Evolutionary conservation across 2,797 vertebrate genomes (phyloP).

Genomic region (Tachyglossus aculeatus): DNA sequence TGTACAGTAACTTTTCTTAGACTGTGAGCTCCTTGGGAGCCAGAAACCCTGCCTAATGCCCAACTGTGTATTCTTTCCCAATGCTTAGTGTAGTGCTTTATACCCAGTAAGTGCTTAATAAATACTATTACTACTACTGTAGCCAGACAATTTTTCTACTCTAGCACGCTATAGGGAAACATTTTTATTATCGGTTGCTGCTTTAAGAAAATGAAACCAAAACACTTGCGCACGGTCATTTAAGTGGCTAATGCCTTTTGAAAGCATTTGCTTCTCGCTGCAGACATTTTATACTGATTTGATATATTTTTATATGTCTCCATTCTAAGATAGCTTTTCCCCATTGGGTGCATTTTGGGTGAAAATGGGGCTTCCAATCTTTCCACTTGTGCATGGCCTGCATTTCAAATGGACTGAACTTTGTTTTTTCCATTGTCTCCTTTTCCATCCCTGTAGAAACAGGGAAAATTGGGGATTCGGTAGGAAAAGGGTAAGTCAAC

Average conservation of each 20-base stretch:
- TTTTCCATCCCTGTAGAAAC: not conserved
- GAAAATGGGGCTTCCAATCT: not conserved
- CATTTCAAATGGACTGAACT: not conserved
- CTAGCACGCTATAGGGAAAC: too few relatives aligned
- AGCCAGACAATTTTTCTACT: too few relatives aligned
- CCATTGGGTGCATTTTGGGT: not conserved
- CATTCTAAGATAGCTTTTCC: not conserved
- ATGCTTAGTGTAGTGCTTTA: too few relatives aligned
- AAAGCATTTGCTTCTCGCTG: not conserved
- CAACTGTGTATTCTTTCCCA: too few relatives aligned
- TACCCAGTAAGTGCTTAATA: too few relatives aligned
- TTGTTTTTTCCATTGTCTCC: not conserved
- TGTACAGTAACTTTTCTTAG: not conserved
- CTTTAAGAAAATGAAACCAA: too few relatives aligned
- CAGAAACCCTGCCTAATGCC: too few relatives aligned
- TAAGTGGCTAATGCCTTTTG: too few relatives aligned
- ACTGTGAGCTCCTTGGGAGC: too few relatives aligned
- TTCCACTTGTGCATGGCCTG: not conserved
- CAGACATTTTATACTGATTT: not conserved
- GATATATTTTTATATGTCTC: not conserved
- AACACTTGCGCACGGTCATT: too few relatives aligned
- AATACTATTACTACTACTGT: too few relatives aligned
- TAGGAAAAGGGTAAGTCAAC: not conserved
- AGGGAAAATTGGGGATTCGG: not conserved
- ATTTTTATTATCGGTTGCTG: too few relatives aligned